Evolutionary conservation across 2,888 invertebrate species (phyloP).

Genomic region (Ophioninae sp.): DNA sequence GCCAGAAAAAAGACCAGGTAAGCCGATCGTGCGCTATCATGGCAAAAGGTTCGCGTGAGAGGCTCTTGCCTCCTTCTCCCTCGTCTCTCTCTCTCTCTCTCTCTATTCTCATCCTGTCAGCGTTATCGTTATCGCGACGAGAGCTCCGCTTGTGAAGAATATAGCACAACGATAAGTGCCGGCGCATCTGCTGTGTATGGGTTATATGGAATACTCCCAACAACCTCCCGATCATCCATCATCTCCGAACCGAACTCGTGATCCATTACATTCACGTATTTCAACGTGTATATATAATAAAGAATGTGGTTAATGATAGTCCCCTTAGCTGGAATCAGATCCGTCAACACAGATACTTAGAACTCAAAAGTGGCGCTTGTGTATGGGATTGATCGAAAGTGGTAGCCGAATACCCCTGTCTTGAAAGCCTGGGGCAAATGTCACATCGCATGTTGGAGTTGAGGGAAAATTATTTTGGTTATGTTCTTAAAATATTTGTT

Average conservation of each 20-base stretch:
- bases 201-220: slow-evolving; percentile 11
- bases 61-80: slow-evolving; percentile 3
- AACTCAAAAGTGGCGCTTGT: neutral
- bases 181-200: slow-evolving; percentile 28
- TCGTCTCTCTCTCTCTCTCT: slow-evolving; percentile 1
- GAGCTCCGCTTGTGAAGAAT: slow-evolving; percentile 46
- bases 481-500: too few species aligned
- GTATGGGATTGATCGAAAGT: neutral
- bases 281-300: neutral
- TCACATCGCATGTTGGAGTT: too few species aligned
- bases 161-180: slow-evolving; percentile 48
- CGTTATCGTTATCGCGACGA: slow-evolving; percentile 62
- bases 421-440: too few species aligned
- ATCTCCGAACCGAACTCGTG: slow-evolving; percentile 27
- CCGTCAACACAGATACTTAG: neutral
- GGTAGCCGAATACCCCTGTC: neutral
- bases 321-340: neutral
- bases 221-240: slow-evolving; percentile 47
- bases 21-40: slow-evolving; percentile 66
- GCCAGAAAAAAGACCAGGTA: slow-evolving; percentile 60
- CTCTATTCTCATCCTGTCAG: slow-evolving; percentile 52
- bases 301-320: slow-evolving; percentile 10
- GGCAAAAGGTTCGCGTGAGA: slow-evolving; percentile 43
- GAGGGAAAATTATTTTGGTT: too few species aligned
- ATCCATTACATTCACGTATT: slow-evolving; percentile 39